These are phyloP conservation scores for Falco naumanni DNA, from an alignment of 2,797 vertebrate genomes.

Conservation along the genomic window DNA sequence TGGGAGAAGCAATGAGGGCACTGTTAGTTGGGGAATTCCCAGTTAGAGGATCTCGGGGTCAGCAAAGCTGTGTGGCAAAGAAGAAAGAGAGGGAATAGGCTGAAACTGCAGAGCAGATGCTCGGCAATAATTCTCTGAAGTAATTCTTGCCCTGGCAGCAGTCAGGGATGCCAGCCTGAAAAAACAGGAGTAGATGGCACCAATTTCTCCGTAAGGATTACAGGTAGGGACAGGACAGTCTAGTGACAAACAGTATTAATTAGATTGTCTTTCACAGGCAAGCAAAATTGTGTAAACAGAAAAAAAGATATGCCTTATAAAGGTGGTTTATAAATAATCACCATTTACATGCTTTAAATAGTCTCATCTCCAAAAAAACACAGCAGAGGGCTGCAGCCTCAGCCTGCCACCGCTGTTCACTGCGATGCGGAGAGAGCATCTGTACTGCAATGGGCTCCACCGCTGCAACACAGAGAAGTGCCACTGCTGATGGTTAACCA, in stretches of 20 bases:
- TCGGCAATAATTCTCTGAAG: neutral
- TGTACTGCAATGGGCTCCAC: accelerated
- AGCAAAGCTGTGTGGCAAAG: neutral
- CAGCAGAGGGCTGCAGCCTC: neutral
- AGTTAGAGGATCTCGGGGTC: neutral
- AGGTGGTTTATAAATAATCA: neutral
- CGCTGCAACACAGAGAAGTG: neutral
- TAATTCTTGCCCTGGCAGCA: neutral
- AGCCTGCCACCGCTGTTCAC: neutral
- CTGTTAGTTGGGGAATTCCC: neutral
- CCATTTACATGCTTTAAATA: neutral
- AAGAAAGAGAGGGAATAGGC: neutral
- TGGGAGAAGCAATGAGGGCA: neutral
- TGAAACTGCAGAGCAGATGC: neutral
- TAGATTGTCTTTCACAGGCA: neutral
- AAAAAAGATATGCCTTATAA: neutral
- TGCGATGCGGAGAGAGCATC: accelerated
- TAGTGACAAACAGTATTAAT: neutral
- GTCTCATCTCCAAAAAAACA: neutral
- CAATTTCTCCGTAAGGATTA: neutral
- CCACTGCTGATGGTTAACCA: too few species aligned
- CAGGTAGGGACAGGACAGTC: accelerated
- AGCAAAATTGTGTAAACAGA: neutral
- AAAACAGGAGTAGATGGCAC: neutral
- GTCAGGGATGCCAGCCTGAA: neutral